Base-by-base conservation (phyloP, 2,888 invertebrate genomes). In the Allygus modestus region DNA sequence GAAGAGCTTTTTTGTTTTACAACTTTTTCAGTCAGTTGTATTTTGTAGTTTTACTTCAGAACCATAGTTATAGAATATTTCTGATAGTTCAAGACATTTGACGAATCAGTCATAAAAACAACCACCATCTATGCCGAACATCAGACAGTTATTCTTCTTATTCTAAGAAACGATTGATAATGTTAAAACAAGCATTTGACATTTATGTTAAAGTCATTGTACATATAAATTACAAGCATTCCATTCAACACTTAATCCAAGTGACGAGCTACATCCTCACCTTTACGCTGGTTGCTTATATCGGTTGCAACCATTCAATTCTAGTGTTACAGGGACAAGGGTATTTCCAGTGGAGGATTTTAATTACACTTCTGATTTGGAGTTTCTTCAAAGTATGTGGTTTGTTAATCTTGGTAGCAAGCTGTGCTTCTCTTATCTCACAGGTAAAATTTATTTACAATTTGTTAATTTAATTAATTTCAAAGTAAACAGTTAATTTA, bases 1-100 rank as follows among this genome's bases (percentile, higher is more conserved):
- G 15, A 51, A 51, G n/a, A 51, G 15, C n/a, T 4, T 51, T 51
- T 51, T 51, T 51, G n/a, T n/a, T 51, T 12, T 51, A 51, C n/a
- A 51, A 51, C n/a, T n/a, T 51, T 51, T 51, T n/a, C 15, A 51
- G 51, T 51, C 51, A 51, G 51, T n/a, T 51, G 51, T 51, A n/a
- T 51, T 51, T 51, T 51, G n/a, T 51, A 51, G n/a, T 51, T 51
- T n/a, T 51, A n/a, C 51, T 51, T n/a, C 51, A n/a, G 4, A 51
- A 51, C 15, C n/a, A 51, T 51, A n/a, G 4, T 2, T 51, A 17
- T n/a, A 51, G 51, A 51, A n/a, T 51, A 2, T 12, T 2, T 51
- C n/a, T 51, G n/a, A 51, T 51, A n/a, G 4, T 5, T 12, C 11
- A 51, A 51, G 51, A 51, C 15, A 51, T 51, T n/a, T 12, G 51